These are phyloP conservation scores for Cephus cinctus DNA, from an alignment of 1,140 invertebrate genomes.

Conservation along the genomic window DNA sequence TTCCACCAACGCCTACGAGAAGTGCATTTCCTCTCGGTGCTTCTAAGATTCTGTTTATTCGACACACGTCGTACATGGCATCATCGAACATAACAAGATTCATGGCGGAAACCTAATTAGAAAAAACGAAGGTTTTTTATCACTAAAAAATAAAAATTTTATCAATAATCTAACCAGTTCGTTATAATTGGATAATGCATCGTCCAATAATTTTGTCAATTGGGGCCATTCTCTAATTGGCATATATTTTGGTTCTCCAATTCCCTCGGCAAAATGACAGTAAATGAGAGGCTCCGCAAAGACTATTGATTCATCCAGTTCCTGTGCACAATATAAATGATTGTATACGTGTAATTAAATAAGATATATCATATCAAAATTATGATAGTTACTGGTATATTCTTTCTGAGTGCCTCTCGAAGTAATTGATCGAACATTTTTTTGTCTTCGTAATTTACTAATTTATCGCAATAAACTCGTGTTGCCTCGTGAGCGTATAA, in stretches of 20 bases:
- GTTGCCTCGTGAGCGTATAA: slow-evolving; percentile 89
- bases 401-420: slow-evolving; percentile 79
- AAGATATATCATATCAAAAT: neutral
- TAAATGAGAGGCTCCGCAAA: slow-evolving; percentile 77
- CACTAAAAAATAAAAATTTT: neutral
- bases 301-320: slow-evolving; percentile 64
- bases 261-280: slow-evolving; percentile 88
- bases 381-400: slow-evolving; percentile 66
- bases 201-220: slow-evolving; percentile 75
- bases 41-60: slow-evolving; percentile 92
- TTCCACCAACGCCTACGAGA: slow-evolving; percentile 90
- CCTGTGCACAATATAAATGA: slow-evolving; percentile 45
- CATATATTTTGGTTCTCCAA: slow-evolving; percentile 90
- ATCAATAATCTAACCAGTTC: slow-evolving; percentile 56
- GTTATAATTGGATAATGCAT: slow-evolving; percentile 84
- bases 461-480: slow-evolving; percentile 88
- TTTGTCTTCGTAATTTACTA: slow-evolving; percentile 70
- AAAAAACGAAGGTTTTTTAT: neutral
- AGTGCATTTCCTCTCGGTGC: slow-evolving; percentile 88
- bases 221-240: slow-evolving; percentile 71
- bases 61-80: slow-evolving; percentile 88
- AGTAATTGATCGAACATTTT: slow-evolving; percentile 74
- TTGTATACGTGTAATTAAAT: slow-evolving; percentile 6
- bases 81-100: slow-evolving; percentile 95
- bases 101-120: slow-evolving; percentile 79